These are phyloP conservation scores for Ceryle rudis DNA, from an alignment of 2,797 vertebrate species.

Conservation along the genomic window DNA sequence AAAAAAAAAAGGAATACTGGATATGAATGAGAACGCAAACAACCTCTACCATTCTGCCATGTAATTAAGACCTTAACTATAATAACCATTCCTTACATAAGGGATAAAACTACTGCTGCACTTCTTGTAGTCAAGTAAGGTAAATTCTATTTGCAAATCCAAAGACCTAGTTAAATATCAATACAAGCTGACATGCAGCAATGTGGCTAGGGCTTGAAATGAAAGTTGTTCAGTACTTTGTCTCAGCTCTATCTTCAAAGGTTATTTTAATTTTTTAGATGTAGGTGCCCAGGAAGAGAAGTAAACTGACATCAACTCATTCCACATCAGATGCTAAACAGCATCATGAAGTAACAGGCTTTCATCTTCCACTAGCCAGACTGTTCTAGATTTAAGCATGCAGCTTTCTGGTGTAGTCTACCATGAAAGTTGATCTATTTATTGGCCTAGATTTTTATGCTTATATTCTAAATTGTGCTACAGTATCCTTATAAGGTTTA, in stretches of 20 bases:
- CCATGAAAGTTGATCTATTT: conserved; percentile 63
- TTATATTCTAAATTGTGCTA: background rate
- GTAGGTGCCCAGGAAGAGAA: conserved; percentile 47
- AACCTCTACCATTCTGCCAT: background rate
- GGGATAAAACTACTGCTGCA: background rate
- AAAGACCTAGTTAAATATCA: conserved; percentile 36
- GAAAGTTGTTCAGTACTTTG: conserved; percentile 39
- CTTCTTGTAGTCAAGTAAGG: background rate
- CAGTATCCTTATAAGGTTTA: background rate
- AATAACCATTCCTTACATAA: background rate
- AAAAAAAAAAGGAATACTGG: background rate
- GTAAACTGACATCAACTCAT: background rate
- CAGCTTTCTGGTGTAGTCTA: conserved; percentile 37
- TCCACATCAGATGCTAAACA: conserved; percentile 41
- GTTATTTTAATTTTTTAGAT: conserved; percentile 27
- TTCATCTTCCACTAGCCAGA: conserved; percentile 65
- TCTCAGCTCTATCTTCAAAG: conserved; percentile 40
- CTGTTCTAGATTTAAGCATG: conserved; percentile 52
- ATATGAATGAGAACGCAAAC: background rate
- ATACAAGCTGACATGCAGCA: background rate
- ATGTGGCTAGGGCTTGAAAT: background rate
- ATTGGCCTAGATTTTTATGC: conserved; percentile 61
- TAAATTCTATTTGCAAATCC: background rate
- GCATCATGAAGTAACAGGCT: conserved; percentile 37
- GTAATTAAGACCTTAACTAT: background rate